Conservation (phyloP, 2,113 vertebrate genomes). For the Macquaria ambigua region DNA sequence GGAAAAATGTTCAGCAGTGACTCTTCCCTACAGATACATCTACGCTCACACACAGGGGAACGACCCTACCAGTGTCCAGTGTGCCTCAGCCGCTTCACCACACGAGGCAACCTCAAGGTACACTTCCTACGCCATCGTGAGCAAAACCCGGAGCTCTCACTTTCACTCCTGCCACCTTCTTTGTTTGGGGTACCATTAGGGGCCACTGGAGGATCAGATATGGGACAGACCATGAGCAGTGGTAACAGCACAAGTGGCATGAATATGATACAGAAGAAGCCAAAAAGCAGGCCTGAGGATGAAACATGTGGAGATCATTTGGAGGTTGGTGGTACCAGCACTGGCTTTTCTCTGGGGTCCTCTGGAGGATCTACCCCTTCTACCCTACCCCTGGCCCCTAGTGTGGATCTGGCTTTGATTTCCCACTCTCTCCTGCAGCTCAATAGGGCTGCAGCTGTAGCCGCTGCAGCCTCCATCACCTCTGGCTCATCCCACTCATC, state of each 20-base stretch:
- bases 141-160: constrained; percentile 92
- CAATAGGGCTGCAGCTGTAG: constrained; percentile 84
- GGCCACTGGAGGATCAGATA: constrained; percentile 66
- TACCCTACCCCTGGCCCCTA: constrained; percentile 84
- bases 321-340: constrained; percentile 61
- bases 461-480: constrained; percentile 79
- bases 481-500: constrained; percentile 73
- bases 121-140: constrained; percentile 94
- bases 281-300: constrained; percentile 78
- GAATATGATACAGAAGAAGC: constrained; percentile 81
- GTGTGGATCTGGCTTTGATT: constrained; percentile 86
- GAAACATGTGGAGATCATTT: constrained; percentile 74
- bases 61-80: constrained; percentile 94
- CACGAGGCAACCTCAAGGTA: constrained; percentile 93
- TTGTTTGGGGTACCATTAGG: constrained; percentile 80
- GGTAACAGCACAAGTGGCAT: constrained; percentile 69
- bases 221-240: constrained; percentile 66
- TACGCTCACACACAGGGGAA: constrained; percentile 94
- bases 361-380: constrained; percentile 81
- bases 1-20: constrained; percentile 93
- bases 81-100: constrained; percentile 94
- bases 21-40: constrained; percentile 93
- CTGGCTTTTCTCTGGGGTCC: constrained; percentile 69
- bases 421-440: constrained; percentile 87
- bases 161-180: constrained; percentile 91